Evolutionary conservation across 2,888 invertebrate species (phyloP).

Genomic region (Drosophila lutescens): DNA sequence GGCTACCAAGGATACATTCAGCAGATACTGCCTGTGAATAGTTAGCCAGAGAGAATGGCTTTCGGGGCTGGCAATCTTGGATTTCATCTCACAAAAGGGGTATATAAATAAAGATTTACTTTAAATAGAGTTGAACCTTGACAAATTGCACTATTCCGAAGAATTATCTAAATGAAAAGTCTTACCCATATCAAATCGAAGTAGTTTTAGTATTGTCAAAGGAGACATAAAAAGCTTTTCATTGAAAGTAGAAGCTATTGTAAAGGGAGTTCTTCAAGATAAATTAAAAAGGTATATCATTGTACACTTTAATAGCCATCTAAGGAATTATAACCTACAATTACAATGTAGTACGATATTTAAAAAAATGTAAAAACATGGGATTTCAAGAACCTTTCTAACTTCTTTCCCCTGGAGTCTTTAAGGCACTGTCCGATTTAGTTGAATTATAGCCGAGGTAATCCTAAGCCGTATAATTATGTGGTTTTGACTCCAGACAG

Average conservation of each 20-base stretch:
- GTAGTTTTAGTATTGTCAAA: background rate
- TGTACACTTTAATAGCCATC: background rate
- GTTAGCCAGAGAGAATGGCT: conserved; percentile 17
- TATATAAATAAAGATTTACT: conserved; percentile 31
- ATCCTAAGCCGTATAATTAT: conserved; percentile 38
- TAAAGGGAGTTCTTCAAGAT: background rate
- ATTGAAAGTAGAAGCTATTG: background rate
- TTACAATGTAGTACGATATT: background rate
- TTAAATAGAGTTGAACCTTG: conserved; percentile 30
- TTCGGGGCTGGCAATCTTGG: conserved; percentile 9
- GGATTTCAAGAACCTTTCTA: background rate
- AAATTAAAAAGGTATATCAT: background rate
- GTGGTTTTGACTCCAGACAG: conserved; percentile 25
- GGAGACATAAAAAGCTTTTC: background rate
- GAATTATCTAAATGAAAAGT: conserved; percentile 22
- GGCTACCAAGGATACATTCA: conserved; percentile 18
- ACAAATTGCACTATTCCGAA: conserved; percentile 26
- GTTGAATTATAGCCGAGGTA: conserved; percentile 33
- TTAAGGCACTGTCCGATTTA: background rate
- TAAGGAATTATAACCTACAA: background rate
- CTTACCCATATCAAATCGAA: conserved; percentile 23
- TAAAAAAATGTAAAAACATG: background rate
- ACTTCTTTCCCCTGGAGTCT: background rate
- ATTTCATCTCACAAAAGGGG: conserved; percentile 16
- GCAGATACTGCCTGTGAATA: conserved; percentile 15